Base-by-base conservation (phyloP, 2,797 vertebrate genomes). In the Columba guinea region DNA sequence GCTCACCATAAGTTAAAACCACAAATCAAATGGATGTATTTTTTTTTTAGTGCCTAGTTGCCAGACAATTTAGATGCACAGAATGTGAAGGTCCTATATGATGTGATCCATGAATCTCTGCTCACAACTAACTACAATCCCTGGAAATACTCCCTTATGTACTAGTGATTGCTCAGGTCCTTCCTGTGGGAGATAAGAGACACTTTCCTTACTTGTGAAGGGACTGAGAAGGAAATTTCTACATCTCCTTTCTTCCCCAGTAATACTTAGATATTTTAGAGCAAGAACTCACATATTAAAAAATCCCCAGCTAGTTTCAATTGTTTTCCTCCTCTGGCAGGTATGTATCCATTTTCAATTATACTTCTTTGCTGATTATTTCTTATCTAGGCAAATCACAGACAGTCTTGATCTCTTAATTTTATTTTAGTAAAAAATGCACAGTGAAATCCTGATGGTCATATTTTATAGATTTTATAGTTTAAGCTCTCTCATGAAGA, bases 251-350 rank as follows among this genome's bases (percentile, higher is more conserved):
- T 74, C 59, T 60, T 59, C 19, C 39, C 30, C 8, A 15, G 52
- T 53, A 71, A 65, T 82, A 32, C 5, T 32, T 63, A 51, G 37
- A 28, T 64, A 76, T 52, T 70, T 81, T 70, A 59, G 64, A 46
- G 28, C 26, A 70, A 82, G 26, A 53, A 23, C 22, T 65, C 26
- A 53, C 4, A 2, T 35, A 34, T 49, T 55, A 52, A 65, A 67
- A 59, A n/a, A 14, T 1, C 1, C 2, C 41, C 52, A 52, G 34
- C 10, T 59, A 0, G 1, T 53, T 70, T 59, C 30, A 59, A 2
- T 14, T 76, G 37, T 64, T 87, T 58, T 82, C n/a, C 12, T 41
- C 30, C 51, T 64, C 52, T 65, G 30, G 22, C 39, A 77, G 0
- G 2, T 6, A 64, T 13, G 8, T 70, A 65, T 41, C 12, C 71